Conservation (phyloP, 2,797 vertebrate genomes). For the Pseudochromis fuscus region DNA sequence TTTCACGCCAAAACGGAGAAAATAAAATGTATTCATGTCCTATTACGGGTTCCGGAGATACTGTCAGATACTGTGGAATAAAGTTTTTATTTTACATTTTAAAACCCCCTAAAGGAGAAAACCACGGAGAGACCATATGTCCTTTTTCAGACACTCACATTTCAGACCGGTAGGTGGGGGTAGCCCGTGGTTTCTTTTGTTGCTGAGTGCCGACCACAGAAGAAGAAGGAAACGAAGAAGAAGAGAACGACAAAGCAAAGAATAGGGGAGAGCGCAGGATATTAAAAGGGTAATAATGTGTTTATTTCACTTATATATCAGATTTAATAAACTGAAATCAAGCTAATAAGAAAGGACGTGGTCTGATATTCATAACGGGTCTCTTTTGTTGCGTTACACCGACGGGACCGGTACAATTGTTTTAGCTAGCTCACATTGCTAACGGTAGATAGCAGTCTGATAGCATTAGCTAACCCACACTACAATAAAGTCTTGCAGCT, state of each 20-base stretch:
- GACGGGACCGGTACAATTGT: rapidly evolving
- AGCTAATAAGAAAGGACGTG: rapidly evolving
- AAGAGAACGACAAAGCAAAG: slow-evolving; percentile 27
- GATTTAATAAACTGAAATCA: background rate
- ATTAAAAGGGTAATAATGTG: slow-evolving; percentile 27
- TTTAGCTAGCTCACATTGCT: slow-evolving; percentile 30
- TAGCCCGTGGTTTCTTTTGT: background rate
- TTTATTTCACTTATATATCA: background rate
- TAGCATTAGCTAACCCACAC: background rate
- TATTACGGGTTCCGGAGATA: too few relatives aligned
- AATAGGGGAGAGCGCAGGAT: background rate
- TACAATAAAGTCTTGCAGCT: too few relatives aligned
- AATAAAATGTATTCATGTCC: too few relatives aligned
- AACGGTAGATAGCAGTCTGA: slow-evolving; percentile 29
- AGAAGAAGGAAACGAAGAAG: background rate
- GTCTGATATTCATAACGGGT: background rate
- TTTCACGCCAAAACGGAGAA: too few relatives aligned
- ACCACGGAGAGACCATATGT: too few relatives aligned
- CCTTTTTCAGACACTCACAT: too few relatives aligned
- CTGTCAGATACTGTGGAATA: too few relatives aligned
- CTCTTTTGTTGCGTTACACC: rapidly evolving
- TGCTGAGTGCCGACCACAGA: background rate
- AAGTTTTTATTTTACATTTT: too few relatives aligned
- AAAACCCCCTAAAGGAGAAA: too few relatives aligned
- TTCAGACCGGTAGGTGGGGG: slow-evolving; percentile 38